Evolutionary conservation across 2,888 invertebrate genomes (phyloP).

Genomic region (Rotaria macrura): DNA sequence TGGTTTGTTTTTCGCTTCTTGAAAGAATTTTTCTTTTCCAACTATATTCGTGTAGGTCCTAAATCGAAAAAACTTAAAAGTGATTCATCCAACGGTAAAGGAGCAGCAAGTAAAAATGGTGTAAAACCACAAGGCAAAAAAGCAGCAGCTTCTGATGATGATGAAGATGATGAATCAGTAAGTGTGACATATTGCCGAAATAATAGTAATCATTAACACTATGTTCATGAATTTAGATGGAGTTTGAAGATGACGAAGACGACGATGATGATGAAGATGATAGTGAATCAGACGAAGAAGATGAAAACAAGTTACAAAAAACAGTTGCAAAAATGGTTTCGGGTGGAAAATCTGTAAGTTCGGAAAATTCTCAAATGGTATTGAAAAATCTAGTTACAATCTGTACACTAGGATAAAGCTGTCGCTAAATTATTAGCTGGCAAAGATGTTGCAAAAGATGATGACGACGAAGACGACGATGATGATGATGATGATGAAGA

Average conservation of each 20-base stretch:
- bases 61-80: not conserved
- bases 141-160: not conserved
- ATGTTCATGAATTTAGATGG: not conserved
- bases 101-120: not conserved
- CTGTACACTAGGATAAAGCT: not conserved
- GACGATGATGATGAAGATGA: not conserved
- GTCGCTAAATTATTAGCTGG: not conserved
- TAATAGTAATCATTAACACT: not conserved
- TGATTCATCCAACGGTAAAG: not conserved
- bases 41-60: not conserved
- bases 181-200: not conserved
- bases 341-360: not conserved
- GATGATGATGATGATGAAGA: not conserved
- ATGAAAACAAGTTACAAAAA: not conserved
- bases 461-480: not conserved
- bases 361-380: too few species aligned
- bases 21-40: not conserved
- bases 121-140: not conserved
- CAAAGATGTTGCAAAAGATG: not conserved
- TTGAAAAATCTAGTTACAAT: not conserved
- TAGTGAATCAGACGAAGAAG: not conserved
- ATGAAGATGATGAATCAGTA: not conserved
- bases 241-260: not conserved
- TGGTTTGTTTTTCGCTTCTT: not conserved
- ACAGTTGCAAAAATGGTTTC: constrained; percentile 14